Base-by-base conservation (phyloP, 2,113 vertebrate species). In the Orientallactaga bullata region DNA sequence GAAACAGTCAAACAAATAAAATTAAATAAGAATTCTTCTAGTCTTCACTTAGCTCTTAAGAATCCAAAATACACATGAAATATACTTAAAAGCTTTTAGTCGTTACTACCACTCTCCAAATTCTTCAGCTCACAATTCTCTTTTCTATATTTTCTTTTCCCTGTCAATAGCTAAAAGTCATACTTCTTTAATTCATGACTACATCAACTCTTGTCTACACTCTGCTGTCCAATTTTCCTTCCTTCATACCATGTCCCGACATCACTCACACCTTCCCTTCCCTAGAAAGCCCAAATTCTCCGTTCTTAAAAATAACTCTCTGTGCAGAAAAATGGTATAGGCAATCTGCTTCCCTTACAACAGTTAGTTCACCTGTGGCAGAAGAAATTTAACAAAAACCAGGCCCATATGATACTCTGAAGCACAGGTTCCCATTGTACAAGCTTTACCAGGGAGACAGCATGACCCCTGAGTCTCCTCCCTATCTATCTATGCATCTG, bases 1-100 rank as follows among this genome's bases (percentile, higher is more conserved):
- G 80, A 90, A 88, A 85, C 3, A 73, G n/a, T 63, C 12, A 95
- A 94, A 65, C 51, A 91, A 94, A 71, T 26, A 82, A 83, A 96
- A 94, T 65, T 69, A 72, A 95, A 84, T 63, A 79, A 92, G 87
- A 93, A 63, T 21, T 89, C n/a, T 87, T 91, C 18, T 47, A 72
- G 83, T 58, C 20, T 94, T 2, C 17, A 86, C 15, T 86, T 35
- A 65, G 13, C 9, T 73, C 39, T 72, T 91, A 17, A 89, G 91
- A 91, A 13, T 10, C 68, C 60, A 73, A 85, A 60, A 69, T 10
- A 20, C 26, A 69, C 3, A 74, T 32, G 21, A 71, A 85, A 88
- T 73, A 65, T 10, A 72, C 47, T 66, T 79, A 88, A 94, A 65
- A 35, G 39, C 82, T 71, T 72, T 79, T 66, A 76, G 32, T 17